phyloP scores from a whole-genome alignment of 2,888 invertebrate genomes.

The Drosophila dives region DNA sequence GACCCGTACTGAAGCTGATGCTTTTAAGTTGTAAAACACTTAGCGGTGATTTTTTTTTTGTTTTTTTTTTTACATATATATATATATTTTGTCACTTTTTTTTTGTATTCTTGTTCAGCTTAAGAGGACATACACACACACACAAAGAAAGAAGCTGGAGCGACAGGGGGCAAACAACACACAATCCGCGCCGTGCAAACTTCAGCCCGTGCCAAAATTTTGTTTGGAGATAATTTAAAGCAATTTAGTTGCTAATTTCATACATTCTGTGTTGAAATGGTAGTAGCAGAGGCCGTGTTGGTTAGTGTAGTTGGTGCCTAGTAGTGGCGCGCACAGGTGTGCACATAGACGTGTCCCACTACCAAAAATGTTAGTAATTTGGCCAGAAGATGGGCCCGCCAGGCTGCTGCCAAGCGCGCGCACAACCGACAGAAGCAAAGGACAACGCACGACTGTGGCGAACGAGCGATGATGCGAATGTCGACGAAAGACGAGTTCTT shows the following conservation, averaged over 20 bases:
- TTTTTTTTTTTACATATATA: neutral
- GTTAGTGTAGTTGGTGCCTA: slow-evolving; percentile 19
- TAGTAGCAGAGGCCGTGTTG: slow-evolving; percentile 12
- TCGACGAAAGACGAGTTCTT: slow-evolving; percentile 42
- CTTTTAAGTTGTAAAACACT: slow-evolving; percentile 79
- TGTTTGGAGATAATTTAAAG: slow-evolving; percentile 72
- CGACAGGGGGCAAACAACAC: slow-evolving; percentile 30
- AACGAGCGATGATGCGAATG: slow-evolving; percentile 9
- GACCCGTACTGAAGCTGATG: slow-evolving; percentile 62
- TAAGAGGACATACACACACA: slow-evolving; percentile 18
- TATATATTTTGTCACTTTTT: slow-evolving; percentile 18
- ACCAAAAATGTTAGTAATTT: slow-evolving; percentile 48
- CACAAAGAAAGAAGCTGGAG: slow-evolving; percentile 5
- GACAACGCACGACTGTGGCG: slow-evolving; percentile 72
- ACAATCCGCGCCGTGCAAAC: slow-evolving; percentile 48
- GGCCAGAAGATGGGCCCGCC: slow-evolving; percentile 27
- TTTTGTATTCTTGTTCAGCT: slow-evolving; percentile 18
- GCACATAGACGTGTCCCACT: slow-evolving; percentile 60
- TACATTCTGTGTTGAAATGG: slow-evolving; percentile 52
- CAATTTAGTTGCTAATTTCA: slow-evolving; percentile 79
- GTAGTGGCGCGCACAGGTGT: slow-evolving; percentile 70
- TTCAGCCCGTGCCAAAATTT: slow-evolving; percentile 64
- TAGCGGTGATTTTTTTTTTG: slow-evolving; percentile 69
- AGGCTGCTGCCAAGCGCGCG: slow-evolving; percentile 57
- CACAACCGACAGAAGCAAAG: slow-evolving; percentile 80